Conservation (phyloP, 2,113 vertebrate genomes). For the Picathartes gymnocephalus region DNA sequence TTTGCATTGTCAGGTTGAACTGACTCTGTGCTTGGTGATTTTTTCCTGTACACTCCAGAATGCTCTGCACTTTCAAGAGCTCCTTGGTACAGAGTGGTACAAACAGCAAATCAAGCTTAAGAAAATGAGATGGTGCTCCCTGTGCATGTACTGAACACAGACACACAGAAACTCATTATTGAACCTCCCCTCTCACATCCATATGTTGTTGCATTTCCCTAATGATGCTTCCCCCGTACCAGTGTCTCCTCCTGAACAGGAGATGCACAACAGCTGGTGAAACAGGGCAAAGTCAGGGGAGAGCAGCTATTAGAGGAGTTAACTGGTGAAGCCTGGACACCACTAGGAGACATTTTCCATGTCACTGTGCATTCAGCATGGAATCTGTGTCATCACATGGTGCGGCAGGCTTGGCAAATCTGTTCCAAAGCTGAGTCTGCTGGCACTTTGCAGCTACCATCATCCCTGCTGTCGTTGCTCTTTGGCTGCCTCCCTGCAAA, state of each 20-base stretch:
- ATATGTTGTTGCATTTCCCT: slow-evolving; percentile 12
- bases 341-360: slow-evolving; percentile 59
- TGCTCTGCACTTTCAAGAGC: neutral
- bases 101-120: neutral
- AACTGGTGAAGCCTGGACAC: slow-evolving; percentile 54
- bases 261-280: slow-evolving; percentile 67
- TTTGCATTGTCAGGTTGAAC: neutral
- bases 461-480: slow-evolving; percentile 3
- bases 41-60: neutral
- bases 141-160: neutral
- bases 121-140: neutral
- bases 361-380: slow-evolving; percentile 46
- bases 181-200: neutral
- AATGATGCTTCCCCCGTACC: slow-evolving; percentile 32
- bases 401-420: slow-evolving; percentile 4
- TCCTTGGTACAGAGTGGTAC: neutral
- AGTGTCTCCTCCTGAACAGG: slow-evolving; percentile 25
- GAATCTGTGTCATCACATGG: slow-evolving; percentile 64
- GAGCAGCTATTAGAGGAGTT: slow-evolving; percentile 58
- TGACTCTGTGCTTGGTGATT: neutral
- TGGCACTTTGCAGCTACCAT: slow-evolving; percentile 49
- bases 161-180: neutral
- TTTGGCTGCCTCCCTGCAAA: slow-evolving; percentile 46
- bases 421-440: slow-evolving; percentile 39
- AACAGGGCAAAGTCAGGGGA: slow-evolving; percentile 45